These are phyloP conservation scores for Piaya cayana DNA, from an alignment of 2,113 vertebrate species.

Conservation along the genomic window DNA sequence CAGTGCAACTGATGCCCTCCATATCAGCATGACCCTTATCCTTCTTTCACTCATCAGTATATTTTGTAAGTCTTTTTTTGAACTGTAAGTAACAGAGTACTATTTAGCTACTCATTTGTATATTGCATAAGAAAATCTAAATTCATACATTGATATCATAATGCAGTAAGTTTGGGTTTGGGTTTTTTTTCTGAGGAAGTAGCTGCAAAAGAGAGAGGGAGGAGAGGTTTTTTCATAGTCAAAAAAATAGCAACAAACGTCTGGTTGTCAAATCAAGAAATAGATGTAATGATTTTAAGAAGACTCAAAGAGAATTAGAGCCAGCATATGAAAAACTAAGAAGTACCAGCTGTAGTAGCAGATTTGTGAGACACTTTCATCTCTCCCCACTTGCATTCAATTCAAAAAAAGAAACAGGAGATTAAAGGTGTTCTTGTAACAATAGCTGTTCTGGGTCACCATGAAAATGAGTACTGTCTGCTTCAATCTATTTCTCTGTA, in stretches of 20 bases:
- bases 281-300: conserved; percentile 2
- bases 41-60: conserved; percentile 79
- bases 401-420: conserved; percentile 49
- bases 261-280: conserved; percentile 23
- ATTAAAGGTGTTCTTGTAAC: conserved; percentile 56
- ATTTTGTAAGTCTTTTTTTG: conserved; percentile 77
- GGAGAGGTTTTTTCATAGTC: background rate
- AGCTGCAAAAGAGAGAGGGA: background rate
- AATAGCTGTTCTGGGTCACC: conserved; percentile 47
- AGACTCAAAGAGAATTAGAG: conserved; percentile 45
- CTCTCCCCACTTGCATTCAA: conserved; percentile 44
- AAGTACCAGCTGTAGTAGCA: conserved; percentile 31
- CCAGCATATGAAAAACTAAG: background rate
- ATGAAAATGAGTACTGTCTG: conserved; percentile 50
- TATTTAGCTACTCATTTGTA: background rate
- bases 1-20: conserved; percentile 80
- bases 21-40: conserved; percentile 74
- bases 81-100: background rate
- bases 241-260: background rate
- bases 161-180: background rate
- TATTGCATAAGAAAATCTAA: background rate
- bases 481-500: conserved; percentile 19
- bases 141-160: background rate
- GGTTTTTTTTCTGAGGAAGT: background rate
- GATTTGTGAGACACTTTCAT: conserved; percentile 49